Percentiles rank a stretch among this genome's conserved stretches.
Conservation (phyloP, 1,140 invertebrate genomes). For the Cepaea nemoralis region DNA sequence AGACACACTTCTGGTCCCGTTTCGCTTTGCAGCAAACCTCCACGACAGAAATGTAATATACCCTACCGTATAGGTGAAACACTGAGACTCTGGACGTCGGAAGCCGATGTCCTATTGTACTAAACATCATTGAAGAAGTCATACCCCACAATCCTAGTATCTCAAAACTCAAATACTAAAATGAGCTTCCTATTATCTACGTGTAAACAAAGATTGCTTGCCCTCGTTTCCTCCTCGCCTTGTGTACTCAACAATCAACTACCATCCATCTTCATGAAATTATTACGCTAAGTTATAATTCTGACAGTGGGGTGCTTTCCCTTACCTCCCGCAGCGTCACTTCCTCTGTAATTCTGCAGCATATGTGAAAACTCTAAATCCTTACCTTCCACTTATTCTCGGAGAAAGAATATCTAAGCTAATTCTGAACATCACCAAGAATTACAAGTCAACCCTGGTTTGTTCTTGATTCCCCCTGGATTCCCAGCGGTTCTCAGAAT, state of each 20-base stretch:
- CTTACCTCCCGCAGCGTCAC: background rate
- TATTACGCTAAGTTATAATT: background rate
- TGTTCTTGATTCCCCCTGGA: background rate
- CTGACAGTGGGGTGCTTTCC: background rate
- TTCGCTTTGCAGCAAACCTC: too few species aligned
- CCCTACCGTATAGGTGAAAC: too few species aligned
- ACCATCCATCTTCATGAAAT: background rate
- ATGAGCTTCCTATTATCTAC: too few species aligned
- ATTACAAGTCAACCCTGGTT: background rate
- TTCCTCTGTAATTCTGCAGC: background rate
- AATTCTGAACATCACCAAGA: background rate
- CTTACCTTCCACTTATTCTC: background rate
- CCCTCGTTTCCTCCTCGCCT: background rate
- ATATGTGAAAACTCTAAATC: background rate
- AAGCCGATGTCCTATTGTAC: too few species aligned
- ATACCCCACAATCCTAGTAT: too few species aligned
- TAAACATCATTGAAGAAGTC: too few species aligned
- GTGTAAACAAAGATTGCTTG: too few species aligned
- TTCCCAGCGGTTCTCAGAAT: too few species aligned
- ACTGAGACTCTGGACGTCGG: too few species aligned
- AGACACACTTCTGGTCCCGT: too few species aligned
- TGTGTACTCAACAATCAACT: background rate
- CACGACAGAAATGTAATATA: too few species aligned
- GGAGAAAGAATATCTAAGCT: background rate
- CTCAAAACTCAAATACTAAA: too few species aligned